Conservation (phyloP, 2,113 vertebrate genomes). For the Tragulus kanchil region DNA sequence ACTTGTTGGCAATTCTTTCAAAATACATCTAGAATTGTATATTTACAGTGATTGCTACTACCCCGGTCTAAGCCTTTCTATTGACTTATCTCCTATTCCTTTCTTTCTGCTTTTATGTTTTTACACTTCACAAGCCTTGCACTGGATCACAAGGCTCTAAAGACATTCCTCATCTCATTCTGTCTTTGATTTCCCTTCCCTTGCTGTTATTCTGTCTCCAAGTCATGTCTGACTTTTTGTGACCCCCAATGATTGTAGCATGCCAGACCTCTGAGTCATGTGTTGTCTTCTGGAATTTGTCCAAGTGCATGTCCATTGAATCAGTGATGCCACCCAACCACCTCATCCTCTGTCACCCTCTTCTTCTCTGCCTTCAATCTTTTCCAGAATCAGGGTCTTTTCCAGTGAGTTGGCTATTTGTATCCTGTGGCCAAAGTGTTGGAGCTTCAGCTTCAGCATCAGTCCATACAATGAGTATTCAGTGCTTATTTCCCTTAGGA, state of each 20-base stretch:
- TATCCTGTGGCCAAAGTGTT: neutral
- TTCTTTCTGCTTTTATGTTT: neutral
- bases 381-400: neutral
- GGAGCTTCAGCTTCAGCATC: neutral
- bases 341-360: neutral
- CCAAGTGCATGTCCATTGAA: neutral
- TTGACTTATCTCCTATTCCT: neutral
- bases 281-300: neutral
- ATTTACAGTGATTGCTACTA: neutral
- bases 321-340: neutral
- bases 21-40: neutral
- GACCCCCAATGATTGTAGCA: neutral
- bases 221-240: fast-evolving
- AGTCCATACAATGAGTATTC: neutral
- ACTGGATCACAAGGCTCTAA: no score
- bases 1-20: neutral
- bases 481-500: neutral
- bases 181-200: no score
- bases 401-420: neutral
- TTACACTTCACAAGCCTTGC: neutral
- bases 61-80: neutral
- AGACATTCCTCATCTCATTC: no score
- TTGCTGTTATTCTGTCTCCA: neutral
- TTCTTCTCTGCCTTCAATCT: neutral
- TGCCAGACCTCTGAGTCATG: neutral